Base-by-base conservation (phyloP, 2,113 vertebrate species). In the Papio anubis region DNA sequence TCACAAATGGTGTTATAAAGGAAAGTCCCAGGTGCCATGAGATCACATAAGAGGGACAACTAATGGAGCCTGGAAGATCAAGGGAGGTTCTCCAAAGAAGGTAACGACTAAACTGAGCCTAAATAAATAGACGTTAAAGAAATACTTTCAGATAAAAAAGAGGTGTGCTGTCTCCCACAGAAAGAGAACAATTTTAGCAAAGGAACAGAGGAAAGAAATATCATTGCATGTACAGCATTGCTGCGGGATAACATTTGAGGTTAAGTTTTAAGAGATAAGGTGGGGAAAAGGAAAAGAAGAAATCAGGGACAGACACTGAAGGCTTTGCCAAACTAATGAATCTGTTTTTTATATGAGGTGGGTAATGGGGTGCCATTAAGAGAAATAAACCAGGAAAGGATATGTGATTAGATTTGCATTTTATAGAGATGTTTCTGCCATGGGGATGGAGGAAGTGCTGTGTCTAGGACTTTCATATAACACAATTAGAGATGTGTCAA, bases 401-500 rank as follows among this genome's bases (percentile, higher is more conserved):
- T 85, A 38, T 75, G 9, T 40, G 61, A 95, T 55, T 64, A 92
- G 21, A 93, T 84, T 80, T 94, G 6, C 35, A 95, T 83, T 94
- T 96, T 81, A 94, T 73, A 76, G 84, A 82, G 70, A 93, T 79
- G 12, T 61, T 90, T 64, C 68, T 78, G 78, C 83, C 20, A 59
- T 38, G 32, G 2, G 16, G 17, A 18, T 85, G 25, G 4, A 12
- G 16, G 20, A 27, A 79, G 11, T 83, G 13, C 27, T 96, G 7
- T 64, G 48, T 88, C 82, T 88, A 93, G 23, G 14, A 88, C 17
- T 93, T 93, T 81, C 50, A 70, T 82, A 75, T 50, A 73, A 89
- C 8, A 79, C 8, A 6, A 76, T 93, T 94, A 93, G 72, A 91
- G 38, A 5, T 94, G 93, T 50, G 94, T 80, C n/a, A 88, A 88